Percentiles rank a stretch among this genome's conserved stretches.
These are phyloP conservation scores for Epinephelus awoara DNA, from an alignment of 2,797 vertebrate species.

Conservation along the genomic window DNA sequence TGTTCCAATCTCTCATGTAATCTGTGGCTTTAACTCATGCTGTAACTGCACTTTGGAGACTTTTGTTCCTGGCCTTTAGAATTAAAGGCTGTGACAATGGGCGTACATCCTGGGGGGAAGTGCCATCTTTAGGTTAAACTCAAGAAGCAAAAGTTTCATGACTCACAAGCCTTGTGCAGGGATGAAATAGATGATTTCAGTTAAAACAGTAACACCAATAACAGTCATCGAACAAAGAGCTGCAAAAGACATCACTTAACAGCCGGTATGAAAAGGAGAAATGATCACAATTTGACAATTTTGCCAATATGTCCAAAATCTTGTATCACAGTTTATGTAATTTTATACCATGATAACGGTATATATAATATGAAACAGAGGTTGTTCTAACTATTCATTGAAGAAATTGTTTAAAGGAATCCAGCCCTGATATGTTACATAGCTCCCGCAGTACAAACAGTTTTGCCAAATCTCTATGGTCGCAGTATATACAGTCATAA, in stretches of 20 bases:
- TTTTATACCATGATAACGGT: no score
- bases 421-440: no score
- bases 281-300: neutral
- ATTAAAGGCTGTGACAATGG: constrained; percentile 17
- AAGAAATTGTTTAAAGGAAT: no score
- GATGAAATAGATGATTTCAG: neutral
- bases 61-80: constrained; percentile 42
- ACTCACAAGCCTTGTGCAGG: neutral
- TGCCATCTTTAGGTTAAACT: constrained; percentile 22
- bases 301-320: no score
- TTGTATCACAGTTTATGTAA: no score
- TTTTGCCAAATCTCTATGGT: no score
- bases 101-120: constrained; percentile 2
- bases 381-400: no score
- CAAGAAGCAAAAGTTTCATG: constrained; percentile 23
- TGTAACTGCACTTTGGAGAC: constrained; percentile 26
- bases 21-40: constrained; percentile 43
- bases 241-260: neutral
- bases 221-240: neutral
- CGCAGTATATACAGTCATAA: no score
- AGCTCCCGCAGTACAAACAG: no score
- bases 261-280: neutral
- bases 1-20: constrained; percentile 48
- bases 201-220: neutral
- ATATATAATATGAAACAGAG: no score